Conservation (phyloP, 2,113 vertebrate genomes). For the Calyptommatus sinebrachiatus region DNA sequence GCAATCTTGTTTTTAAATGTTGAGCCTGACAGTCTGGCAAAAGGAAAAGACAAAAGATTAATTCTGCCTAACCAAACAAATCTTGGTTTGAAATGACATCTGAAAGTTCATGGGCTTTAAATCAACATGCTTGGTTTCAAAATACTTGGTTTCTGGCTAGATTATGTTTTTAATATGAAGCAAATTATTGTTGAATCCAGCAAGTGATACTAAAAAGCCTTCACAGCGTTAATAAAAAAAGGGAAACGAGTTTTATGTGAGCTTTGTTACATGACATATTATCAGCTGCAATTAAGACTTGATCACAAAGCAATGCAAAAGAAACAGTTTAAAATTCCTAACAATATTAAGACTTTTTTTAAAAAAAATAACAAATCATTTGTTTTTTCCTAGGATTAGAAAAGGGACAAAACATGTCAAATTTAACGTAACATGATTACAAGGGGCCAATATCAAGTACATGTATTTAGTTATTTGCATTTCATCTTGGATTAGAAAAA, state of each 20-base stretch:
- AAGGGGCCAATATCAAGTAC: background rate
- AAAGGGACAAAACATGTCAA: background rate
- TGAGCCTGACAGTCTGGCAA: too few relatives aligned
- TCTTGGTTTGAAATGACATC: too few relatives aligned
- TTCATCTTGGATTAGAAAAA: background rate
- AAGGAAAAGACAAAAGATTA: too few relatives aligned
- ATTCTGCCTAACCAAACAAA: too few relatives aligned
- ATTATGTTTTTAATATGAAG: background rate
- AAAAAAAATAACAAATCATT: background rate
- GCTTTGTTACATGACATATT: background rate
- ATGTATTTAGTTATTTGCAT: background rate
- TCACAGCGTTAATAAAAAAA: background rate
- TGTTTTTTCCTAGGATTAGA: background rate
- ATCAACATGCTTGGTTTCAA: background rate
- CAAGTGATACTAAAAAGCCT: conserved; percentile 32
- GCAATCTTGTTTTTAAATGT: too few relatives aligned
- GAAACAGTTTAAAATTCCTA: background rate
- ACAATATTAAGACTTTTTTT: background rate
- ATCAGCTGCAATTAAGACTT: background rate
- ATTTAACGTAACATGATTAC: background rate
- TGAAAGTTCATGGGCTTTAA: background rate
- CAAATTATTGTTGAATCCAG: conserved; percentile 13
- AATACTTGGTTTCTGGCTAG: background rate
- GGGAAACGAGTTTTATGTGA: background rate
- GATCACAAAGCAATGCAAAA: background rate